Base-by-base conservation (phyloP, 2,113 vertebrate species). In the mouse (Mus musculus) region DNA sequence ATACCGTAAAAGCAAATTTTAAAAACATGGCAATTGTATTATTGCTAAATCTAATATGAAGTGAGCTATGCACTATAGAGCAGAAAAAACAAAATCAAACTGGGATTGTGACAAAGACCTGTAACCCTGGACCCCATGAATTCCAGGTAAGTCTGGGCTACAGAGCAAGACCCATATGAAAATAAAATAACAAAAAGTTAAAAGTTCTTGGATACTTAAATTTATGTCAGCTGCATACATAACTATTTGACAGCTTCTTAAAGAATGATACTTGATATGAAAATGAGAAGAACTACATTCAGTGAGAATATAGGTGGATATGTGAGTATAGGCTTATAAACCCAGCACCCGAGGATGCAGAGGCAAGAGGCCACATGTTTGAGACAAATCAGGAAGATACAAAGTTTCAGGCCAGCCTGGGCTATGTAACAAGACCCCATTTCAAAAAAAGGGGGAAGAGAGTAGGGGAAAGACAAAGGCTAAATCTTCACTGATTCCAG, bases 1-100 rank as follows among this genome's bases (percentile, higher is more conserved):
- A 93, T 49, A 90, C 7, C 76, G n/a, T 88, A 20, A 97, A 85
- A 52, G 75, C 42, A 75, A 92, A 91, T 81, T 94, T 67, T 61
- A 78, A 46, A 67, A 77, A 69, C 49, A 90, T 1, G 8, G 73
- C 69, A 90, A 86, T 59, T 19, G 49, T 86, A 63, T 49, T 94
- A 72, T 91, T 87, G 46, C 24, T 87, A 81, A 88, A 94, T 89
- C 82, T 72, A 89, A 86, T 71, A 93, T 30, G 63, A 81, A 94
- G 67, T 93, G 30, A 95, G 46, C 59, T 81, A 46, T 26, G 22
- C 1, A 75, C 2, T 49, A 16, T 56, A 65, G 11, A 94, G 17
- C 36, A 89, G 28, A 59, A 85, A 94, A 95, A 56, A 96, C 59
- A 3, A 89, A 95, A 61, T 33, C 46, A 76, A 89, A 46, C 33